Evolutionary conservation across 2,113 vertebrate genomes (phyloP).

Genomic region (Corythaixoides concolor): DNA sequence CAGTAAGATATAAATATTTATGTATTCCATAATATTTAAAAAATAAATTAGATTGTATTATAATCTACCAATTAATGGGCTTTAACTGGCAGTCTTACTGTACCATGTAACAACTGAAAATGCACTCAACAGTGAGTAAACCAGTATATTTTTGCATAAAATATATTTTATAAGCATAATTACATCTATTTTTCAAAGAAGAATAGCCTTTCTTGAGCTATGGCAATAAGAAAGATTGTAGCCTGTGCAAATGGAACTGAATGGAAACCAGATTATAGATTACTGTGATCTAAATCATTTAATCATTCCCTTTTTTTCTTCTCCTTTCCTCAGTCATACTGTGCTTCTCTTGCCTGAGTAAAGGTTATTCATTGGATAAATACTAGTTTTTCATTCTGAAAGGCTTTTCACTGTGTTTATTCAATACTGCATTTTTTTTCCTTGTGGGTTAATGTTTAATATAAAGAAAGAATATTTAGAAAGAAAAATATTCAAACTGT

Average conservation of each 20-base stretch:
- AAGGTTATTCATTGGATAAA: conserved; percentile 26
- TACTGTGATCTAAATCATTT: not conserved
- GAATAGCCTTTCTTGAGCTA: not conserved
- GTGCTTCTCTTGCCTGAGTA: not conserved
- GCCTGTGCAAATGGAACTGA: not conserved
- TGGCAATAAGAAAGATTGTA: not conserved
- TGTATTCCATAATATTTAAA: not conserved
- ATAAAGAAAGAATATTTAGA: not conserved
- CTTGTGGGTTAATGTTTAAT: not conserved
- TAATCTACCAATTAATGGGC: not conserved
- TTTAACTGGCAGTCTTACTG: not conserved
- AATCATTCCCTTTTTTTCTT: not conserved
- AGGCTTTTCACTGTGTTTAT: not conserved
- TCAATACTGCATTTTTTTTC: not conserved
- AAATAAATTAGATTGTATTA: not conserved
- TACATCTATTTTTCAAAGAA: not conserved
- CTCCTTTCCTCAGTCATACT: not conserved
- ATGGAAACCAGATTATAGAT: conserved; percentile 14
- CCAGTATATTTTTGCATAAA: not conserved
- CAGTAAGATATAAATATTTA: not conserved
- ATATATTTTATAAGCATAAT: not conserved
- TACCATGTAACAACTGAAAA: not conserved
- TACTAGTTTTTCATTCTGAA: conserved; percentile 12
- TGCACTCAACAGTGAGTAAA: not conserved
- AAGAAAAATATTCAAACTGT: not conserved